These are phyloP conservation scores for Oenanthe melanoleuca DNA, from an alignment of 2,113 vertebrate genomes.

Conservation along the genomic window DNA sequence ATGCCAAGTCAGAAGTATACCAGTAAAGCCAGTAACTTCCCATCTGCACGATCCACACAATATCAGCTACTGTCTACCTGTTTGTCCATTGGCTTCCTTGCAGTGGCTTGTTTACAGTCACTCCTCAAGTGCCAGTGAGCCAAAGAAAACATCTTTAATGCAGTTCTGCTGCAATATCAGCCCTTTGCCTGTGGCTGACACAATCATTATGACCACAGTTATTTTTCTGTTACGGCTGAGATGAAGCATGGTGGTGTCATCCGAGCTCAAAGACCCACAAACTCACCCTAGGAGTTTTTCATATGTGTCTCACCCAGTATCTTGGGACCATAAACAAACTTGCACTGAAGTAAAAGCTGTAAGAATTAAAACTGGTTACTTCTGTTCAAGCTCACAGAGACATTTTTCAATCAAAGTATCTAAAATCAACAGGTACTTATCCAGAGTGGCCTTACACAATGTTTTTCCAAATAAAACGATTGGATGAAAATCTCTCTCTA, in stretches of 20 bases:
- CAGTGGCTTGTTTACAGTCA: conserved; percentile 3
- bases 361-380: not conserved
- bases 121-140: not conserved
- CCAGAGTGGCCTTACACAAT: not conserved
- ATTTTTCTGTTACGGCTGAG: not conserved
- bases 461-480: not conserved
- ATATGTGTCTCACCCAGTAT: not conserved
- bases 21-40: not conserved
- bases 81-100: not conserved
- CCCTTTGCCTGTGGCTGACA: not conserved
- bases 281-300: not conserved
- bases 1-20: not conserved
- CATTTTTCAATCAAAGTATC: not conserved
- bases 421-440: not conserved
- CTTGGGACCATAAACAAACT: conserved; percentile 2
- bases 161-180: not conserved
- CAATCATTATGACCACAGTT: conserved; percentile 5
- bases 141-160: not conserved
- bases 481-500: not conserved
- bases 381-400: not conserved
- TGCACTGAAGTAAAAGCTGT: not conserved
- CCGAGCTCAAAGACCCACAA: not conserved
- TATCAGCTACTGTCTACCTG: not conserved
- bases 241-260: not conserved
- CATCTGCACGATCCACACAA: conserved; percentile 19